A percentile compares a stretch with the other conserved stretches of the same genome.
phyloP scores from a whole-genome alignment of 2,797 vertebrate species.

The Neosilurus hyrtlii region DNA sequence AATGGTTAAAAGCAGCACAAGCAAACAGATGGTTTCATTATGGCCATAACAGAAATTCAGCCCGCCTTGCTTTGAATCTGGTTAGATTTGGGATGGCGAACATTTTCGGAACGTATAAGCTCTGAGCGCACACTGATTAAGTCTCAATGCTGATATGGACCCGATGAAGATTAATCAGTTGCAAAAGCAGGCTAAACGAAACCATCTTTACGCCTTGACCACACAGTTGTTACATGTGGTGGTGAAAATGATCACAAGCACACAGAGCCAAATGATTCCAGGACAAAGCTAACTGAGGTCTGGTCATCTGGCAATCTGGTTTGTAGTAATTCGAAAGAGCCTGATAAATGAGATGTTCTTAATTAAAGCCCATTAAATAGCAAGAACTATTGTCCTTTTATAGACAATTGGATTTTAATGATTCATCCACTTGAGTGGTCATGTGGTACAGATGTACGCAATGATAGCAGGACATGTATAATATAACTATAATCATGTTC shows the following conservation, averaged over 20 bases:
- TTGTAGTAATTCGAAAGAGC: constrained; percentile 38
- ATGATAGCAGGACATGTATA: background rate
- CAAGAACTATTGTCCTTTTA: background rate
- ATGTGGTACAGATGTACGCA: background rate
- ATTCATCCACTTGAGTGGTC: background rate
- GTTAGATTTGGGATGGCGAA: constrained; percentile 9
- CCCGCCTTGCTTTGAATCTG: constrained; percentile 16
- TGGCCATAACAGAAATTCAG: constrained; percentile 40
- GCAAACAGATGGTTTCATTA: constrained; percentile 58
- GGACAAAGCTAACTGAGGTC: constrained; percentile 35
- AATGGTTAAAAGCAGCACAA: constrained; percentile 51
- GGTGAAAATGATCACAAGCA: constrained; percentile 50
- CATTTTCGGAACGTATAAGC: background rate
- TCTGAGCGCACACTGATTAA: constrained; percentile 16
- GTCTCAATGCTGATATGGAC: constrained; percentile 33
- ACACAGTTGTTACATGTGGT: constrained; percentile 51
- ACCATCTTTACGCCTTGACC: constrained; percentile 42
- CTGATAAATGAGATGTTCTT: constrained; percentile 11
- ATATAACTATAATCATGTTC: background rate
- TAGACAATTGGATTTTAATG: background rate
- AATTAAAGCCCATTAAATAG: constrained; percentile 8
- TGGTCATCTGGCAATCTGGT: constrained; percentile 46
- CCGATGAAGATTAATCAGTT: constrained; percentile 41
- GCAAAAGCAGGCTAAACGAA: constrained; percentile 40
- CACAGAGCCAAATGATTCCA: constrained; percentile 47